Evolutionary conservation across 2,113 vertebrate species (phyloP).

Genomic region (Cheilinus undulatus): DNA sequence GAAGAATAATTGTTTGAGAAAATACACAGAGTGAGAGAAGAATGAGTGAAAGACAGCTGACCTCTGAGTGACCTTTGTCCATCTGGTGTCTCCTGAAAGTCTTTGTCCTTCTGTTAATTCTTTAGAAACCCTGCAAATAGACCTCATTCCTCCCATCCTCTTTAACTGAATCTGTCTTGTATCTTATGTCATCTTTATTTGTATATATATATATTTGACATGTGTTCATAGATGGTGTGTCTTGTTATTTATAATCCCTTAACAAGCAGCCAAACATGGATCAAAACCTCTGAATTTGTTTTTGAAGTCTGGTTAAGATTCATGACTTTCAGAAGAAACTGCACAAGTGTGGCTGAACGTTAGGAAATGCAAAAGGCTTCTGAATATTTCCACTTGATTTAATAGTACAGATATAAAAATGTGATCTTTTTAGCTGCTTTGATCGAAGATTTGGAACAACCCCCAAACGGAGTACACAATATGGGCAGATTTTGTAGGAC

Average conservation of each 20-base stretch:
- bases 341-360: neutral
- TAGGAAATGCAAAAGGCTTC: neutral
- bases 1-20: neutral
- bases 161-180: neutral
- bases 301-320: neutral
- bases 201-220: too few relatives aligned
- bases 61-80: neutral
- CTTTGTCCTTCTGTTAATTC: neutral
- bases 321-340: neutral
- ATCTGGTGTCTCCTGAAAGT: neutral
- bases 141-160: neutral
- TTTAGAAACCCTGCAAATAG: neutral
- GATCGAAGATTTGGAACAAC: neutral
- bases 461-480: neutral
- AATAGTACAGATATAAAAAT: neutral
- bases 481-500: neutral
- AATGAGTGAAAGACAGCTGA: conserved; percentile 1
- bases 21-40: neutral
- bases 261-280: neutral
- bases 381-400: neutral
- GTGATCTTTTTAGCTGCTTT: too few relatives aligned
- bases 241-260: too few relatives aligned
- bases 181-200: neutral
- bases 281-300: neutral
- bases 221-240: too few relatives aligned